Evolutionary conservation across 2,113 vertebrate genomes (phyloP).

Genomic region (Sisor rabdophorus): DNA sequence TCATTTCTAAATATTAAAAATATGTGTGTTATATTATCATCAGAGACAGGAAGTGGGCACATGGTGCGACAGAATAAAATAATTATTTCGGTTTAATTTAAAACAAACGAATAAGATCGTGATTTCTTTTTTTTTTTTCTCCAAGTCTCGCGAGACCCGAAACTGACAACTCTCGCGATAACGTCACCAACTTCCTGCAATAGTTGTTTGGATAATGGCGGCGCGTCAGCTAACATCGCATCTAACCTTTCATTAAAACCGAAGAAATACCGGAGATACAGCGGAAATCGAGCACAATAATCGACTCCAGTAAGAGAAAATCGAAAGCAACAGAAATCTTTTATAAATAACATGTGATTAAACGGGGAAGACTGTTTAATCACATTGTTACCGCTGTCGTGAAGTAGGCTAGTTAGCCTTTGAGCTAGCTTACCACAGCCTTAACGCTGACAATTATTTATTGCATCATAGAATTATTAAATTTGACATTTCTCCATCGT

Average conservation of each 20-base stretch:
- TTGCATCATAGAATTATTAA: too few relatives aligned
- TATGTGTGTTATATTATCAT: too few relatives aligned
- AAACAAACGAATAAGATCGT: too few relatives aligned
- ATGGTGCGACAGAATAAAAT: too few relatives aligned
- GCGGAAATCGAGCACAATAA: slow-evolving; percentile 37
- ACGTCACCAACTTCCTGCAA: slow-evolving; percentile 43
- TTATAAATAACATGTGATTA: background rate
- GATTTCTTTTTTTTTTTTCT: too few relatives aligned
- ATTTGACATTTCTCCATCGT: background rate
- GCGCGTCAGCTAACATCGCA: slow-evolving; percentile 56
- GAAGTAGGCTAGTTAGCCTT: slow-evolving; percentile 29
- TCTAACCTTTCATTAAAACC: slow-evolving; percentile 57
- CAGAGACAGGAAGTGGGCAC: too few relatives aligned
- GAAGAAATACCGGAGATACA: slow-evolving; percentile 57
- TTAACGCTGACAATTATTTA: too few relatives aligned
- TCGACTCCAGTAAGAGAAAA: slow-evolving; percentile 25
- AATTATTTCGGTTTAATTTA: too few relatives aligned
- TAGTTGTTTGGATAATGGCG: slow-evolving; percentile 59
- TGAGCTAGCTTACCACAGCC: background rate
- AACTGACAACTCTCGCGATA: slow-evolving; percentile 16
- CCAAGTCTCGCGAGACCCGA: slow-evolving; percentile 9
- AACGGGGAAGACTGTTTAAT: background rate
- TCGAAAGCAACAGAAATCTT: background rate
- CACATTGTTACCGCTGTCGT: background rate
- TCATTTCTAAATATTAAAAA: too few relatives aligned